Conservation (phyloP, 53 echinoderm and acorn worm genomes). For the Antedon mediterranea region DNA sequence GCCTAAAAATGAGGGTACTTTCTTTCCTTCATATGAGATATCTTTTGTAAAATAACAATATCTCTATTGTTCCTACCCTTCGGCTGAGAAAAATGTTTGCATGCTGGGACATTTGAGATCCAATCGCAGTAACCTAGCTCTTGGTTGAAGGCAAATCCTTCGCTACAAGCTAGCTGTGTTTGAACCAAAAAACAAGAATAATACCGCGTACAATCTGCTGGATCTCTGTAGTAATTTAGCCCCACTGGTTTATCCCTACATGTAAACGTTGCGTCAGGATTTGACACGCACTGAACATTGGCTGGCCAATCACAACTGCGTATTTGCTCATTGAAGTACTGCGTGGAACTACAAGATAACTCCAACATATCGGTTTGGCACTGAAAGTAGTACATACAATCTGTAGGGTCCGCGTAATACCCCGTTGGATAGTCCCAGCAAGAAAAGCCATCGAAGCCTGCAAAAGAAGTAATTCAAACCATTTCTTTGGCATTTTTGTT, state of each 20-base stretch:
- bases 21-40: too few relatives aligned
- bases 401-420: constrained; percentile 13
- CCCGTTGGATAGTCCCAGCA: constrained; percentile 4
- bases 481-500: too few relatives aligned
- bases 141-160: constrained; percentile 4
- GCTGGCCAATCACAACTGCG: constrained; percentile 4
- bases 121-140: constrained; percentile 6
- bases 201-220: constrained; percentile 14
- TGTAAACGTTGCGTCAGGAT: background rate
- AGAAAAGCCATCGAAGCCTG: too few relatives aligned
- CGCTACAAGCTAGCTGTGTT: background rate
- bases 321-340: constrained; percentile 4
- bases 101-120: constrained; percentile 5
- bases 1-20: too few relatives aligned
- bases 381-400: constrained; percentile 10
- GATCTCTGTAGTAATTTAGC: constrained; percentile 2
- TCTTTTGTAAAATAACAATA: too few relatives aligned
- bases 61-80: too few relatives aligned
- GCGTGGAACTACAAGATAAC: background rate
- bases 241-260: constrained; percentile 12
- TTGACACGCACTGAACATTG: constrained; percentile 1
- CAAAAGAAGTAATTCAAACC: too few relatives aligned
- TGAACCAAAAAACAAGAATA: constrained; percentile 4
- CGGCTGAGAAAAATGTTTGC: too few relatives aligned
- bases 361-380: constrained; percentile 1